Evolutionary conservation across 2,113 vertebrate genomes (phyloP).

Genomic region (Erpornis zantholeuca): DNA sequence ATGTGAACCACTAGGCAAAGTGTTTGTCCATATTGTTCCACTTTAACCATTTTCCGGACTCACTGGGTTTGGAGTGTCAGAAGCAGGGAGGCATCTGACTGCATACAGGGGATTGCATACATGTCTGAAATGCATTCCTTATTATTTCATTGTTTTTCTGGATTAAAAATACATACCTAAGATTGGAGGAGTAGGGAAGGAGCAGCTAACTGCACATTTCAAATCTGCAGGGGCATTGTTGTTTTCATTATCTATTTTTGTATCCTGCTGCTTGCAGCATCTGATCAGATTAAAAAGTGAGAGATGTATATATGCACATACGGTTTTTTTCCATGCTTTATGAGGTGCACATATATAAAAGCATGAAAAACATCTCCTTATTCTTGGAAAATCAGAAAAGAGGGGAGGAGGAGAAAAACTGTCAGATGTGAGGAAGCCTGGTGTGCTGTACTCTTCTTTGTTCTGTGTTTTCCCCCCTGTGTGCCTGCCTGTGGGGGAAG

Average conservation of each 20-base stretch:
- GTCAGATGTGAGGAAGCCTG: conserved; percentile 11
- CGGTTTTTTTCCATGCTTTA: not conserved
- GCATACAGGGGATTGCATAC: not conserved
- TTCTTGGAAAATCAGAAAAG: not conserved
- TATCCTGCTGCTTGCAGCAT: conserved; percentile 23
- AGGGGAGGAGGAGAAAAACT: not conserved
- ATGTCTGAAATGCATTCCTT: not conserved
- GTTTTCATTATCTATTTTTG: conserved; percentile 45
- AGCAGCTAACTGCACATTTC: not conserved
- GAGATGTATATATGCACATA: not conserved
- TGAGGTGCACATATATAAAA: not conserved
- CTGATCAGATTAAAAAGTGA: conserved; percentile 25
- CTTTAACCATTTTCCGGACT: not conserved
- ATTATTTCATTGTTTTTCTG: not conserved
- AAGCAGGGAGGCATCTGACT: not conserved
- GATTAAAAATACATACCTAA: not conserved
- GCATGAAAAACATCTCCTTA: not conserved
- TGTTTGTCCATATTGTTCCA: not conserved
- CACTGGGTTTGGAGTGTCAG: not conserved
- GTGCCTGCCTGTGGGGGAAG: not conserved
- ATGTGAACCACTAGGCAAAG: not conserved
- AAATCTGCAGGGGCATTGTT: conserved; percentile 47
- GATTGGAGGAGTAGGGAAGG: not conserved
- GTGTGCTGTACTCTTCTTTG: conserved; percentile 10
- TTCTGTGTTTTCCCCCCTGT: not conserved